phyloP scores from a whole-genome alignment of 2,113 vertebrate species.

The Cyprichromis sp. region DNA sequence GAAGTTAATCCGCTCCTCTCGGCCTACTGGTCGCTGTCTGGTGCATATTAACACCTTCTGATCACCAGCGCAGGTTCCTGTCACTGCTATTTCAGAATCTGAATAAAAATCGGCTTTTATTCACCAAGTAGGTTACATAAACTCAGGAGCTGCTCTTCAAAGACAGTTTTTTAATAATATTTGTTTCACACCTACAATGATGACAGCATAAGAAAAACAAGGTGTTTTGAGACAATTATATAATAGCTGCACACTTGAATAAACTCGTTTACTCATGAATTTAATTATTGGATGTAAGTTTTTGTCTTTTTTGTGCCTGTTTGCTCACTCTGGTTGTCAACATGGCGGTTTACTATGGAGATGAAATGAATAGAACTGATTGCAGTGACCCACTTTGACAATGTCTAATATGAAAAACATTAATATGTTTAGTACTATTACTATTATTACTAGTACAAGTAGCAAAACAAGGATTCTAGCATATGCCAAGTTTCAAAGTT shows the following conservation, averaged over 20 bases:
- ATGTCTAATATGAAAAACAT: background rate
- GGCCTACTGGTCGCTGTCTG: slow-evolving; percentile 30
- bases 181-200: background rate
- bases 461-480: background rate
- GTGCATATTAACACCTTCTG: slow-evolving; percentile 9
- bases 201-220: background rate
- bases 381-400: background rate
- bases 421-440: background rate
- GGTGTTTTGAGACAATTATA: background rate
- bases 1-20: slow-evolving; percentile 44
- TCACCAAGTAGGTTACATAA: slow-evolving; percentile 6
- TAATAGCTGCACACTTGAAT: background rate
- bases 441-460: background rate
- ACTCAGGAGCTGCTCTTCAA: background rate
- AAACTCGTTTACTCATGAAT: background rate
- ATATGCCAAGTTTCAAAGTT: background rate
- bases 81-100: background rate
- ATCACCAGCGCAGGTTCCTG: slow-evolving; percentile 21
- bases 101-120: slow-evolving; percentile 6
- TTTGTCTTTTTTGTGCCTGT: background rate
- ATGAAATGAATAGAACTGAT: background rate
- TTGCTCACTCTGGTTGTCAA: background rate
- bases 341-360: background rate
- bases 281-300: background rate
- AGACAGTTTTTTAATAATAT: background rate